Conservation (phyloP, 2,113 vertebrate genomes). For the Charadrius vociferus region DNA sequence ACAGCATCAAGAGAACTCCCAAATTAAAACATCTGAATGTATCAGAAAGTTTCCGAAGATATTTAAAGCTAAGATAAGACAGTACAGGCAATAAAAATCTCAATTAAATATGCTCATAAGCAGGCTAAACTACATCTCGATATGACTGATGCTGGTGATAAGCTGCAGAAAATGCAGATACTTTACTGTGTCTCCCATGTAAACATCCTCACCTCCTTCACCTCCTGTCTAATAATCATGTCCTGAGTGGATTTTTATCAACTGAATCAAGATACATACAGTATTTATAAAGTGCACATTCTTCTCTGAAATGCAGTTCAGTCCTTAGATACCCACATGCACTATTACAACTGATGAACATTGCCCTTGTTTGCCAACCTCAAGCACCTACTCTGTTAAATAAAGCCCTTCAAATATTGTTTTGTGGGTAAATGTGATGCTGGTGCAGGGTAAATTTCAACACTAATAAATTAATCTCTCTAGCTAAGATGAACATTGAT, state of each 20-base stretch:
- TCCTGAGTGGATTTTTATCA: neutral
- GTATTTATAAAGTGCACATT: neutral
- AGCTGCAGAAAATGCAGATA: neutral
- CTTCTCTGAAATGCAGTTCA: neutral
- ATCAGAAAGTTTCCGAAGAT: neutral
- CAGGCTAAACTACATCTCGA: neutral
- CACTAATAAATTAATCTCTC: neutral
- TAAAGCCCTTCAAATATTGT: neutral
- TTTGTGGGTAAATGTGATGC: neutral
- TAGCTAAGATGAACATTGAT: neutral
- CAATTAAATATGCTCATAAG: neutral
- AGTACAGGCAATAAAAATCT: neutral
- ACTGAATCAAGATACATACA: neutral
- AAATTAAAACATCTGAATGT: neutral
- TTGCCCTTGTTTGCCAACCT: neutral
- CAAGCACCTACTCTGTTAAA: neutral
- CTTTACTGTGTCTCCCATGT: neutral
- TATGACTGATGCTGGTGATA: neutral
- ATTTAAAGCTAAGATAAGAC: neutral
- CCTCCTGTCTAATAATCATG: neutral
- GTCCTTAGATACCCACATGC: neutral
- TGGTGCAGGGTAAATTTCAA: neutral
- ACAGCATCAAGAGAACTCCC: accelerated
- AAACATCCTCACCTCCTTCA: neutral
- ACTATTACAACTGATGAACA: neutral